Conservation (phyloP, 2,113 vertebrate species). For the Tympanuchus pallidicinctus region DNA sequence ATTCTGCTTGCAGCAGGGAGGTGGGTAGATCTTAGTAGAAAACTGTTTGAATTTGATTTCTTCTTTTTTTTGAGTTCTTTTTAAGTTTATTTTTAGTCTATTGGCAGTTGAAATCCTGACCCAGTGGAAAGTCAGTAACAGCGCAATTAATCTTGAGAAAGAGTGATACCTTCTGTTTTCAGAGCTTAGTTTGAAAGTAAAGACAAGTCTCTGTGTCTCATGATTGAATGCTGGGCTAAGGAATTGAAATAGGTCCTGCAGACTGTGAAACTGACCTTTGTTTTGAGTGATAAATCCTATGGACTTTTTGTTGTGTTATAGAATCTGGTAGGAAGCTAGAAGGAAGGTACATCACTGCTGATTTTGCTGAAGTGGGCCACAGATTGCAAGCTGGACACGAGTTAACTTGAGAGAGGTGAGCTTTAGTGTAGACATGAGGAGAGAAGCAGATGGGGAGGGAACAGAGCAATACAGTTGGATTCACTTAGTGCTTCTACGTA, state of each 20-base stretch:
- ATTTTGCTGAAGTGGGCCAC: background rate
- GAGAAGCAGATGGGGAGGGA: background rate
- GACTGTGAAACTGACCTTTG: constrained; percentile 38
- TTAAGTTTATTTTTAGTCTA: background rate
- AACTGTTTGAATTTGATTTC: background rate
- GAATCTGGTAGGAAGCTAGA: background rate
- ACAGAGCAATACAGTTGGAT: background rate
- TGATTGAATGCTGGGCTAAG: background rate
- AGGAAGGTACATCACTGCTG: background rate
- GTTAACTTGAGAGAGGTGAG: background rate
- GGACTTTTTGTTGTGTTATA: background rate
- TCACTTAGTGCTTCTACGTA: background rate
- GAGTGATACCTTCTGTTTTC: background rate
- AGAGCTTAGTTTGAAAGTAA: background rate
- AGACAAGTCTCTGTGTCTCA: background rate
- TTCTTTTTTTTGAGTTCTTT: background rate
- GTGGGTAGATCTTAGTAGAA: background rate
- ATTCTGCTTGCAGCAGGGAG: background rate
- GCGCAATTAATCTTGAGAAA: background rate
- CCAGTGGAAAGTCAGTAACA: background rate
- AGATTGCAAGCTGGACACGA: constrained; percentile 4
- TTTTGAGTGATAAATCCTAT: constrained; percentile 34
- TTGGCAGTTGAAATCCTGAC: background rate
- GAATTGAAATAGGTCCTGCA: background rate
- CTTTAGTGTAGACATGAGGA: background rate